Conservation (phyloP, 2,797 vertebrate species). For the Sebastiscus albofasciatus region DNA sequence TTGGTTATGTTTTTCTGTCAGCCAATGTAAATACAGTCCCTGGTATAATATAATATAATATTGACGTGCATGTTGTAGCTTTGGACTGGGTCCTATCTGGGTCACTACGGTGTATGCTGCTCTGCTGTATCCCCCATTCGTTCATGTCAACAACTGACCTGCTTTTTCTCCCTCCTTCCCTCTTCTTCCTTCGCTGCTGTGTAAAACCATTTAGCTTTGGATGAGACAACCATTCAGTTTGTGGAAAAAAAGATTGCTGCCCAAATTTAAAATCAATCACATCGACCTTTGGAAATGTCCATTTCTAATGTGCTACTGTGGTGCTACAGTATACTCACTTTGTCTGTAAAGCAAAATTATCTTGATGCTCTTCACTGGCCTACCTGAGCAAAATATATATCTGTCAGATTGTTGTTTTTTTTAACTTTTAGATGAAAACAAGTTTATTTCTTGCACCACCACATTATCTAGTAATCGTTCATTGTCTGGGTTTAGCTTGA, state of each 20-base stretch:
- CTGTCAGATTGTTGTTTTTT: neutral
- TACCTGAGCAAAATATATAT: neutral
- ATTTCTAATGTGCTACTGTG: constrained; percentile 49
- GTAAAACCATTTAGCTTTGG: constrained; percentile 75
- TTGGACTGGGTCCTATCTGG: constrained; percentile 68
- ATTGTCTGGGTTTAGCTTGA: neutral
- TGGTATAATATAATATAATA: constrained; percentile 18
- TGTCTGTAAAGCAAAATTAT: constrained; percentile 45
- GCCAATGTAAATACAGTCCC: neutral
- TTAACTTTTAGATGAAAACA: neutral
- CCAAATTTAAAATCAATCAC: constrained; percentile 72
- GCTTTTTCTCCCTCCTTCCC: constrained; percentile 64
- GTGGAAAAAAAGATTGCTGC: constrained; percentile 49
- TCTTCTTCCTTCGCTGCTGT: constrained; percentile 57
- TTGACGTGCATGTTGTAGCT: neutral
- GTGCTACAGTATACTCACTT: neutral
- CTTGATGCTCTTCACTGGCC: neutral
- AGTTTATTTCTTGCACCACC: neutral
- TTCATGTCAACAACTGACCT: constrained; percentile 81
- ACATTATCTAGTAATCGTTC: neutral
- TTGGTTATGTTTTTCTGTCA: neutral
- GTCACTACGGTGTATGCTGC: constrained; percentile 65
- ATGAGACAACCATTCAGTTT: constrained; percentile 70
- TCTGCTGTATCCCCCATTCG: constrained; percentile 68
- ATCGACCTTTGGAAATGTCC: constrained; percentile 66